These are phyloP conservation scores for Bradypodion pumilum DNA, from an alignment of 2,797 vertebrate genomes.

Conservation along the genomic window DNA sequence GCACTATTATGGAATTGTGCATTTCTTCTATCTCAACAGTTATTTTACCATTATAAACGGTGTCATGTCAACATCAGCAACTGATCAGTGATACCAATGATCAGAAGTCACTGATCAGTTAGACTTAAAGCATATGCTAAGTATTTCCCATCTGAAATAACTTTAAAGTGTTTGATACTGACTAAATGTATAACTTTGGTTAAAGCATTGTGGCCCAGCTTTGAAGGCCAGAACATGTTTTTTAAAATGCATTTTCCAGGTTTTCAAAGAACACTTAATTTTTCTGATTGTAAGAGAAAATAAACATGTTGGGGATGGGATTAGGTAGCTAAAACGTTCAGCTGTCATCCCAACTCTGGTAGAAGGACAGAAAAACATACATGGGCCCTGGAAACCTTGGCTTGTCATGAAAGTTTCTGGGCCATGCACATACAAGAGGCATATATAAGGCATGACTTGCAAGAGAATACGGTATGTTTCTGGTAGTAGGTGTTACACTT, in stretches of 20 bases:
- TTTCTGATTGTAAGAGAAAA: background rate
- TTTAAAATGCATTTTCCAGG: background rate
- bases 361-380: background rate
- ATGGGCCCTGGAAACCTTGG: background rate
- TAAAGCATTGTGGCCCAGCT: too few relatives aligned
- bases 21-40: background rate
- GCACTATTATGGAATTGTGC: background rate
- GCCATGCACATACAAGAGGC: background rate
- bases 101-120: background rate
- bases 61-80: background rate
- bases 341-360: background rate
- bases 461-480: background rate
- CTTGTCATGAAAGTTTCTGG: background rate
- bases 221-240: background rate
- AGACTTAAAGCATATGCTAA: background rate
- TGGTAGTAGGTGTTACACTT: background rate
- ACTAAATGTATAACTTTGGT: background rate
- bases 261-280: background rate
- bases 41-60: background rate
- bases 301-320: background rate
- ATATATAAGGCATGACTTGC: background rate
- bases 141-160: background rate
- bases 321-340: background rate
- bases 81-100: background rate
- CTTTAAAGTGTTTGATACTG: background rate